Percentiles rank a stretch among this genome's conserved stretches.
Evolutionary conservation across 2,797 vertebrate genomes (phyloP).

Genomic region (Babyrousa celebensis): DNA sequence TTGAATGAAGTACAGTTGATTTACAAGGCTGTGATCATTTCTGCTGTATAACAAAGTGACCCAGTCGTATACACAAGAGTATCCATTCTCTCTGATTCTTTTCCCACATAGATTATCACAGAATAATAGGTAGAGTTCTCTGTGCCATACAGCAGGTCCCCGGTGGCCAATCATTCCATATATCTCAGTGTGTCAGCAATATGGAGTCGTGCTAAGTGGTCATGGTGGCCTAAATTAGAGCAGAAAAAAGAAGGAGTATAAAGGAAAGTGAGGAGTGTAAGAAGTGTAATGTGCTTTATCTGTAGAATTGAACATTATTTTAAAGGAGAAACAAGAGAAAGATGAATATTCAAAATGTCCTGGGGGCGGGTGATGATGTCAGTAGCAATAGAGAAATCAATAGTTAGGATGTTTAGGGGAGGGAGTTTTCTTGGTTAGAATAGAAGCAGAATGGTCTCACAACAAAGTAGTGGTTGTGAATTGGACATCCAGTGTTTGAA

Average conservation of each 20-base stretch:
- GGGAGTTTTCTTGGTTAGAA: not conserved
- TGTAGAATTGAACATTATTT: conserved; percentile 15
- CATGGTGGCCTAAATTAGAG: not conserved
- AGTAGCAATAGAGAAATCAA: not conserved
- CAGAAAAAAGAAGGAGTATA: not conserved
- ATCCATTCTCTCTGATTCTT: too few relatives aligned
- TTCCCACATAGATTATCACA: too few relatives aligned
- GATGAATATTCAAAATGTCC: conserved; percentile 6
- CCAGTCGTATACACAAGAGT: too few relatives aligned
- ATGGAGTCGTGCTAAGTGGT: not conserved
- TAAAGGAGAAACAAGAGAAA: conserved; percentile 44
- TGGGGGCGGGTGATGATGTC: not conserved
- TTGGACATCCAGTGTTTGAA: not conserved
- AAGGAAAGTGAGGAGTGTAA: not conserved
- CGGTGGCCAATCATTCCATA: too few relatives aligned
- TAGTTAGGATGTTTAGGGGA: not conserved
- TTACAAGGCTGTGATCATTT: too few relatives aligned
- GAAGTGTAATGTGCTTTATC: not conserved
- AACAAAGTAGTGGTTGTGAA: not conserved
- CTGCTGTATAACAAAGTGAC: too few relatives aligned
- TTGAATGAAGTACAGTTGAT: too few relatives aligned
- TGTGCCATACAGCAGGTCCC: too few relatives aligned
- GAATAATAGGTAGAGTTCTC: too few relatives aligned
- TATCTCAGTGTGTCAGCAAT: not conserved
- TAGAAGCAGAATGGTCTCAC: not conserved